Conservation (phyloP, 1,140 invertebrate genomes). For the Planococcus citri region DNA sequence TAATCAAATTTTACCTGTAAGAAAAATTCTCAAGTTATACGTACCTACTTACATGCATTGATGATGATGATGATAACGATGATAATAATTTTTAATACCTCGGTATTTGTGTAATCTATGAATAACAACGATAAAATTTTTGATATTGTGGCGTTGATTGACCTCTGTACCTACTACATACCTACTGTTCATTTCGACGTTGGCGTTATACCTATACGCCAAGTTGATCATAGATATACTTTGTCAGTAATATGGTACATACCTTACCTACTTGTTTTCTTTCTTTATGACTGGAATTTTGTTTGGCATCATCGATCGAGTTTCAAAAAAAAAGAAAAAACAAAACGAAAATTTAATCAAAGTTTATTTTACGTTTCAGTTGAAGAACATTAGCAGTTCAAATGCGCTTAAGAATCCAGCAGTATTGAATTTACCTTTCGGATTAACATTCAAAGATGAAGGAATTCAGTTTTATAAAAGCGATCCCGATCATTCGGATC, state of each 20-base stretch:
- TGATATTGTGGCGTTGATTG: neutral
- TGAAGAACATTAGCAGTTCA: slow-evolving; percentile 8
- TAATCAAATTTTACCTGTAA: neutral
- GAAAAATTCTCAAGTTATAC: neutral
- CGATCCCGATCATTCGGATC: neutral
- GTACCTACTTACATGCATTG: neutral
- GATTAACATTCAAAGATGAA: slow-evolving; percentile 12
- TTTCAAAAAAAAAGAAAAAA: too few species aligned
- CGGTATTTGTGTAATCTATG: too few species aligned
- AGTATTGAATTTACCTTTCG: slow-evolving; percentile 21
- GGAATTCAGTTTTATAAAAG: slow-evolving; percentile 16
- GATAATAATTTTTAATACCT: too few species aligned
- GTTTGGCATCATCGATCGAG: too few species aligned
- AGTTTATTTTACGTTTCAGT: too few species aligned
- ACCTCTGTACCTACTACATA: neutral
- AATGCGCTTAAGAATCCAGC: neutral
- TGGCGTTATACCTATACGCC: neutral
- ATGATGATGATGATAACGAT: neutral
- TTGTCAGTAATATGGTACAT: too few species aligned
- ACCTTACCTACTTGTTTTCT: too few species aligned
- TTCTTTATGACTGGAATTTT: too few species aligned
- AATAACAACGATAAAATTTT: neutral
- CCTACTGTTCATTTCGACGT: neutral
- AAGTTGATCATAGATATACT: too few species aligned
- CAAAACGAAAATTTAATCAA: too few species aligned